Base-by-base conservation (phyloP, 2,888 invertebrate genomes). In the Drosophila longiperda region DNA sequence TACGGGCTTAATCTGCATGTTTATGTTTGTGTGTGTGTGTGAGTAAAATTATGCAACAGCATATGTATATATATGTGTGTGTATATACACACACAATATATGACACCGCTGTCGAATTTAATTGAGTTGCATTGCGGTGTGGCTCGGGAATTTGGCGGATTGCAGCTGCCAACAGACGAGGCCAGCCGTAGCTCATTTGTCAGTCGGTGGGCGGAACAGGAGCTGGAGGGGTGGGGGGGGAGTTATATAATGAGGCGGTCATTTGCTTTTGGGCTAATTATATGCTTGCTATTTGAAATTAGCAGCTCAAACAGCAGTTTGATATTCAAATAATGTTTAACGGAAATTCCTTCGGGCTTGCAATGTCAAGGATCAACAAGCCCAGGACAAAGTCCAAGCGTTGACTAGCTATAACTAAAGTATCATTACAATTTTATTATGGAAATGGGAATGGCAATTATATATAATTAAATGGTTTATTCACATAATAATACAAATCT, bases 121-220 rank as follows among this genome's bases (percentile, higher is more conserved):
- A 86, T 86, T 86, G 85, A 86, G 90, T 86, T 86, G 82, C 89
- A 84, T 77, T 83, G 84, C 78, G 72, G 64, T 54, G n/a, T 9
- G 49, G 49, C 59, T 53, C 34, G 57, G 66, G 61, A 68, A 72
- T 80, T 78, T 63, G 67, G 60, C 62, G 77, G 67, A 75, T 68
- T 80, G 80, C 78, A 78, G 78, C 78, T 78, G 78, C 64, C 71
- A 67, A 36, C 50, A 55, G 53, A 32, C 53, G n/a, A 29, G n/a
- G n/a, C 57, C 64, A 53, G 57, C 48, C 64, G 29, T 29, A 26
- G 59, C 48, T 34, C 77, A 80, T 78, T 78, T 80, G 58, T 78
- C 72, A 29, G 57, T 12, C 15, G 54, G 54, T 7, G 12, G 20
- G 53, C 34, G 33, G 9, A 23, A 15, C 52, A 20, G 20, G 34